Conservation (phyloP, 2,888 invertebrate species). For the Microctonus hyperodae region DNA sequence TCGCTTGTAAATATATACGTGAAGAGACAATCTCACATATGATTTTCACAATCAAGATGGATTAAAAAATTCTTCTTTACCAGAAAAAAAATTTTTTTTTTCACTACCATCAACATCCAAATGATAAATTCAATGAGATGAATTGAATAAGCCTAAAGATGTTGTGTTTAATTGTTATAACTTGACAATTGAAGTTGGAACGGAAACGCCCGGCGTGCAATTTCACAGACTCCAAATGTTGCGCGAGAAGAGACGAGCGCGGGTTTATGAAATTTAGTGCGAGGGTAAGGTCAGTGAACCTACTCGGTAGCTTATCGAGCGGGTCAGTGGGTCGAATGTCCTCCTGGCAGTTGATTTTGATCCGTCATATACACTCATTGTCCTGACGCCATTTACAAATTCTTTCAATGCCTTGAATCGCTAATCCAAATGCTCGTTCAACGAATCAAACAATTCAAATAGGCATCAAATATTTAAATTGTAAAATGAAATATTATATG, state of each 20-base stretch:
- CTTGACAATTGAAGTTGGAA: background rate
- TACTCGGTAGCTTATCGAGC: slow-evolving; percentile 59
- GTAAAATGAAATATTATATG: too few species aligned
- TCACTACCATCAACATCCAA: background rate
- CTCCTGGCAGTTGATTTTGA: slow-evolving; percentile 63
- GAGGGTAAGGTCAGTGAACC: slow-evolving; percentile 60
- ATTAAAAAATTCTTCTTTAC: background rate
- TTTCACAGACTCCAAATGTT: background rate
- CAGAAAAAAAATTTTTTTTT: background rate
- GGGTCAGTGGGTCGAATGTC: slow-evolving; percentile 73
- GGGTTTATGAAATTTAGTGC: slow-evolving; percentile 48
- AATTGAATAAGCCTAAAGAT: too few species aligned
- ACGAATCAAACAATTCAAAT: too few species aligned
- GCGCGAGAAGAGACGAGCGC: background rate
- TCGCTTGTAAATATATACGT: slow-evolving; percentile 47
- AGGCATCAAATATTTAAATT: too few species aligned
- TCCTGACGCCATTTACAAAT: too few species aligned
- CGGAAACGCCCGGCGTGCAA: background rate
- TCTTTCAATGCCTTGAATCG: too few species aligned
- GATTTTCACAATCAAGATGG: slow-evolving; percentile 38
- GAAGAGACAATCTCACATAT: slow-evolving; percentile 48
- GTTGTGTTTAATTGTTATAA: background rate
- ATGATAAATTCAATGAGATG: too few species aligned
- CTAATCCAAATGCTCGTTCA: too few species aligned
- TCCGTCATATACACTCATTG: slow-evolving; percentile 47